Percentiles rank a stretch among this genome's conserved stretches.
Evolutionary conservation across 2,888 invertebrate genomes (phyloP).

Genomic region (Dynastes grantii): DNA sequence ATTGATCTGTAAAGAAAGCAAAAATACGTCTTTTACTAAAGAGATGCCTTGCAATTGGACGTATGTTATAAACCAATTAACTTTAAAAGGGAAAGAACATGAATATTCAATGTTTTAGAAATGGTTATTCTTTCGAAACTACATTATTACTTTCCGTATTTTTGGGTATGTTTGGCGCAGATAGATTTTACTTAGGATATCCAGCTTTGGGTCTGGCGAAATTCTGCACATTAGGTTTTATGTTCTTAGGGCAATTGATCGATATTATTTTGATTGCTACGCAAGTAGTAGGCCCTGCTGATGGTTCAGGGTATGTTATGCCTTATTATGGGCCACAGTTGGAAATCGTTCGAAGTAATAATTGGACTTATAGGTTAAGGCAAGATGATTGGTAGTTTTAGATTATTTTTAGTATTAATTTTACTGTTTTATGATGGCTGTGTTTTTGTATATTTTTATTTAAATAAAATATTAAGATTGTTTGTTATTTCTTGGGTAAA

Average conservation of each 20-base stretch:
- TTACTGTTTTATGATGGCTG: conserved; percentile 37
- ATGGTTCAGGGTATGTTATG: conserved; percentile 94
- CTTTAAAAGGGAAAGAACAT: conserved; percentile 59
- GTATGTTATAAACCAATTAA: conserved; percentile 74
- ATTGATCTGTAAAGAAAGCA: conserved; percentile 85
- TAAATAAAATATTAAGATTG: background rate
- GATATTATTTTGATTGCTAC: conserved; percentile 97
- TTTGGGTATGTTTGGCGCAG: conserved; percentile 97
- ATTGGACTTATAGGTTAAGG: conserved; percentile 86
- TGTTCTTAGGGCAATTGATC: conserved; percentile 95
- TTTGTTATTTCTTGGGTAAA: too few relatives aligned
- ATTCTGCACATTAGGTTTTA: conserved; percentile 95
- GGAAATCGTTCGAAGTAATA: conserved; percentile 85
- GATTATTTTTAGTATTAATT: background rate
- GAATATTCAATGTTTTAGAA: conserved; percentile 75
- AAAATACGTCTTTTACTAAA: conserved; percentile 85
- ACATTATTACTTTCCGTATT: conserved; percentile 95
- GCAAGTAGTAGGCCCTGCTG: conserved; percentile 94
- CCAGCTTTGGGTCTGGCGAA: conserved; percentile 96
- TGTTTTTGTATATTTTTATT: conserved; percentile 27
- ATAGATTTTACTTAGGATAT: conserved; percentile 98
- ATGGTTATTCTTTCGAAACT: conserved; percentile 95
- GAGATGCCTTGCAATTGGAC: conserved; percentile 95
- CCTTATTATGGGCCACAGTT: conserved; percentile 94
- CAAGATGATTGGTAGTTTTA: conserved; percentile 80